Base-by-base conservation (phyloP, 1,140 invertebrate species). In the Rhagoletis zephyria region DNA sequence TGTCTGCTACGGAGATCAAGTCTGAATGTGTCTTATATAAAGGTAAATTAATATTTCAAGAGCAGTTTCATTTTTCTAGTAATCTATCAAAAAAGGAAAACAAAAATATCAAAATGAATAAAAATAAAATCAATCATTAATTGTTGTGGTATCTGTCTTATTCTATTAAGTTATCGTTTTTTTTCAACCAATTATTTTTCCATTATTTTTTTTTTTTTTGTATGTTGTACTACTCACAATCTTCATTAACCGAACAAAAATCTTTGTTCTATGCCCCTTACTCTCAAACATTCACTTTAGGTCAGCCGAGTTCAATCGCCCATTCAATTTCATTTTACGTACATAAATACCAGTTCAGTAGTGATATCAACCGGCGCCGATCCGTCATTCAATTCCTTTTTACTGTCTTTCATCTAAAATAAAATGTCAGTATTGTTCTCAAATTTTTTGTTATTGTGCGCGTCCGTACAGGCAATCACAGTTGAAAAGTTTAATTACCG, bases 401-500 rank as follows among this genome's bases (percentile, higher is more conserved):
- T 77, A 14, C 40, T 77, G 6, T 77, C 10, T 6, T 48, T 85
- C 40, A 60, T 45, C 59, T 63, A 14, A 16, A 63, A 63, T 63
- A 65, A 30, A 48, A 63, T 61, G 59, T 86, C 85, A 63, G 61
- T 45, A 45, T 30, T 86, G 85, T 86, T 19, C 16, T 86, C 19
- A 65, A 64, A 30, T 59, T 14, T 86, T 65, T 61, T 63, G n/a
- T 42, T 86, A 19, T 0, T 86, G 48, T 85, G 19, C 40, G 30
- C 60, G 81, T 16, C 81, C 85, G 59, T 4, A 1, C 48, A 48
- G 74, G 48, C 74, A 19, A 45, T 45, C 63, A 9, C 89, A 91
- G 91, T 91, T 90, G 89, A 89, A 91, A 91, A 91, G 89, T 91
- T 91, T 91, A 91, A 91, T 91, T 91, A 91, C 90, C 90, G 90